Evolutionary conservation across 2,113 vertebrate species (phyloP), one percentile per base, ranked within the genome.

Genomic region (Papio anubis): DNA sequence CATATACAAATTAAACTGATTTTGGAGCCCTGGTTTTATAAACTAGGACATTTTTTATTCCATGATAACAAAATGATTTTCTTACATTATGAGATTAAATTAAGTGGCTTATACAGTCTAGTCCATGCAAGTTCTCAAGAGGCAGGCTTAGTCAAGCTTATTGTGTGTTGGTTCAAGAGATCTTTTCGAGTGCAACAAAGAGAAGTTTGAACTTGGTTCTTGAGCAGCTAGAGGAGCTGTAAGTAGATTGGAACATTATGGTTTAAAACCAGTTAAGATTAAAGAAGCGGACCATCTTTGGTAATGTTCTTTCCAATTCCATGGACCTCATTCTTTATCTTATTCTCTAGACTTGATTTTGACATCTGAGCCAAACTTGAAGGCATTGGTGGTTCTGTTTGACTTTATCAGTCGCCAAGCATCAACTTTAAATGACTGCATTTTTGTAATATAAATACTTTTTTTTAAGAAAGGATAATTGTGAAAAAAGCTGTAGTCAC

Each of bases 391-490:
- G 30, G 35, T 83, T 95, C 50, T 78, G 0, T 96, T 84, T 90
- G 70, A 94, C 61, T 40, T 87, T 70, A 72, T 68, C 35, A 88
- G 0, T 87, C 6, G 5, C 48, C 30, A 18, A 43, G n/a, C 38
- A 84, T 88, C 38, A 64, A 17, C 93, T 95, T 76, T 93, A 96
- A 81, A 27, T 55, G 52, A 38, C 61, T 92, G 45, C 50, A n/a
- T 86, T 90, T 86, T 81, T 76, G 40, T 93, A n/a, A 80, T 43
- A 23, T 93, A 84, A 68, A 72, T 75, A 57, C 18, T 3, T 85
- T 79, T 89, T 90, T 86, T 90, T 76, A 93, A 90, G 85, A 64
- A 93, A 81, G 38, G 38, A 48, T 59, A 84, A 88, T 88, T 40
- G 52, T 83, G 61, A 85, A 93, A 93, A 87, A 85, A 40, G 8